Conservation (phyloP, 53 echinoderm and acorn worm species). For the Patiria pectinifera region DNA sequence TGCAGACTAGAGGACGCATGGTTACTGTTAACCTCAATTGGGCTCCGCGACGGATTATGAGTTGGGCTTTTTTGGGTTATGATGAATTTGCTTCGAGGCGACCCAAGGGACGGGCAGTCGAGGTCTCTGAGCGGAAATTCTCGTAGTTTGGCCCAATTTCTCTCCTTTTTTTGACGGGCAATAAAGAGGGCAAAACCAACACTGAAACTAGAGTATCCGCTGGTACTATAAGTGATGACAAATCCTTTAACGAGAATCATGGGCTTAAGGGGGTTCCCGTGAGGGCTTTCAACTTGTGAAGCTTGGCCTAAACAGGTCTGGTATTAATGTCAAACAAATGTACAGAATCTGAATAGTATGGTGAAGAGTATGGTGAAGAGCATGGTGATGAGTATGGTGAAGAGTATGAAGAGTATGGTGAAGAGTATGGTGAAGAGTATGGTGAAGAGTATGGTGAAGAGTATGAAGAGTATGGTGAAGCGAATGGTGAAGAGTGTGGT, state of each 20-base stretch:
- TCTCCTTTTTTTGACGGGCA: not conserved
- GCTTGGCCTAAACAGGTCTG: not conserved
- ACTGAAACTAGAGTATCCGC: conserved; percentile 33
- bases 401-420: too few species aligned
- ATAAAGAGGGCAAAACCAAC: not conserved
- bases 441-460: too few species aligned
- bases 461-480: too few species aligned
- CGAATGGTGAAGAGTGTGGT: too few species aligned
- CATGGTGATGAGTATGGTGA: too few species aligned
- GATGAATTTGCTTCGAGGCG: not conserved
- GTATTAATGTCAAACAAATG: too few species aligned
- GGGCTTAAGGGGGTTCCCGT: not conserved
- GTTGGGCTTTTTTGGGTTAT: conserved; percentile 10
- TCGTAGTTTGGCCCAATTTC: conserved; percentile 7
- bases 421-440: too few species aligned
- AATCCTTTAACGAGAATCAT: not conserved
- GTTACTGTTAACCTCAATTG: conserved; percentile 23
- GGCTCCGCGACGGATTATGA: not conserved
- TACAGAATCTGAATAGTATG: too few species aligned
- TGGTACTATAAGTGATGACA: conserved; percentile 5
- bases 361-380: too few species aligned
- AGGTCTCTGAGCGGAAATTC: not conserved
- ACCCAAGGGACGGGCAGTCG: not conserved
- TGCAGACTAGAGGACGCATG: not conserved
- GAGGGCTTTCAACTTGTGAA: not conserved